Percentiles rank a stretch among this genome's conserved stretches.
Evolutionary conservation across 2,888 invertebrate genomes (phyloP).

Genomic region (Suillia variegata): DNA sequence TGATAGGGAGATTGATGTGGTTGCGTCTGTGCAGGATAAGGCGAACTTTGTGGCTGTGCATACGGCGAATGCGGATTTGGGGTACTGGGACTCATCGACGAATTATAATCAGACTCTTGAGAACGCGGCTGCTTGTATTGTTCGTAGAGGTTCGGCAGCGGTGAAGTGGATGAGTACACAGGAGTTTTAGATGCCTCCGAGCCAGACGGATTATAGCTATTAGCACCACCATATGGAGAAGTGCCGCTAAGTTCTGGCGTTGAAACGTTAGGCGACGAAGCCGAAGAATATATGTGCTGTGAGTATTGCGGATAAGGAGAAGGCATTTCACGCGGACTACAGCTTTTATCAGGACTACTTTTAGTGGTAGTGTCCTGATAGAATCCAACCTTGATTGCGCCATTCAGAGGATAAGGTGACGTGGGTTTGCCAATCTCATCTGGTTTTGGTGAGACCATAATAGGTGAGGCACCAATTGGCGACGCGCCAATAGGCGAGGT

Average conservation of each 20-base stretch:
- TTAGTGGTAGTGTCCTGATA: slow-evolving; percentile 87
- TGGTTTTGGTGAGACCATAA: slow-evolving; percentile 74
- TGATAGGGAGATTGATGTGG: slow-evolving; percentile 58
- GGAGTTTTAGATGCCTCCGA: slow-evolving; percentile 59
- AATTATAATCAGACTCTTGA: slow-evolving; percentile 65
- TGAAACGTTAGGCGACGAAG: slow-evolving; percentile 64
- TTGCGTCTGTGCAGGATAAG: slow-evolving; percentile 54
- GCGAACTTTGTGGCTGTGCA: slow-evolving; percentile 63
- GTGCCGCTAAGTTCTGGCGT: slow-evolving; percentile 61
- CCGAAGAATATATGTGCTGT: slow-evolving; percentile 67
- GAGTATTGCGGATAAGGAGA: slow-evolving; percentile 67
- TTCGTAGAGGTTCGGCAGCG: slow-evolving; percentile 64
- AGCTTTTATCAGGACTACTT: slow-evolving; percentile 83
- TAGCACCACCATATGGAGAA: slow-evolving; percentile 56
- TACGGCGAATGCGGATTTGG: slow-evolving; percentile 64
- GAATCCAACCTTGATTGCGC: slow-evolving; percentile 84
- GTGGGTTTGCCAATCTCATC: slow-evolving; percentile 69
- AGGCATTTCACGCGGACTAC: slow-evolving; percentile 77
- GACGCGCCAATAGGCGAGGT: slow-evolving; percentile 72
- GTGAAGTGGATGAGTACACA: slow-evolving; percentile 57
- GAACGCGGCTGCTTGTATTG: slow-evolving; percentile 64
- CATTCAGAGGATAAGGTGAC: slow-evolving; percentile 74
- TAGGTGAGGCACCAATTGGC: slow-evolving; percentile 68
- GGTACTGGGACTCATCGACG: slow-evolving; percentile 64
- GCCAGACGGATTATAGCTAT: slow-evolving; percentile 58